Evolutionary conservation across 2,888 invertebrate genomes (phyloP).

Genomic region (Caenorhabditis sp.): DNA sequence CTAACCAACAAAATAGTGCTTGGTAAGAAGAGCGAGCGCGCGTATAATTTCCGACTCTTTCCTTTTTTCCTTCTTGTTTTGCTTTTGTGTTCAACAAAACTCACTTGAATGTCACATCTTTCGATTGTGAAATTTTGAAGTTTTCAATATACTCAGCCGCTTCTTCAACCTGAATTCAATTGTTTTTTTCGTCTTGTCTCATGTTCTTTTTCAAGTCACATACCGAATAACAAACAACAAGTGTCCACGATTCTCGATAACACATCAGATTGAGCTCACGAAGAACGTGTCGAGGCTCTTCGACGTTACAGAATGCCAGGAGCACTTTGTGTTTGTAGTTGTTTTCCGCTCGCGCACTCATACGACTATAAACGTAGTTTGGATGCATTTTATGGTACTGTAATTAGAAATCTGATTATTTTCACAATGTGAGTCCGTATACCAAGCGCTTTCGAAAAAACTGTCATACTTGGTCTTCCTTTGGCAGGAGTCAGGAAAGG

Average conservation of each 20-base stretch:
- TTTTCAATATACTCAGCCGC: constrained; percentile 70
- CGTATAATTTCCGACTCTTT: constrained; percentile 14
- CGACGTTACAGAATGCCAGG: constrained; percentile 61
- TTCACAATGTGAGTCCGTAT: no score
- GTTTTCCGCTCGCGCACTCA: constrained; percentile 53
- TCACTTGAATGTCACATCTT: constrained; percentile 37
- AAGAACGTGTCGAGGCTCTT: constrained; percentile 61
- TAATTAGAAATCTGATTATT: constrained; percentile 11
- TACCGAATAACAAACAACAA: constrained; percentile 66
- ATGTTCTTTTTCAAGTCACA: not conserved
- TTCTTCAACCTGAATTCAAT: constrained; percentile 58
- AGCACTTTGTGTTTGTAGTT: constrained; percentile 57
- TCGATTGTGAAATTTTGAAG: constrained; percentile 61
- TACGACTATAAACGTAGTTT: constrained; percentile 64
- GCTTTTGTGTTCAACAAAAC: constrained; percentile 5
- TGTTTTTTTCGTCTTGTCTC: not conserved
- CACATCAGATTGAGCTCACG: constrained; percentile 68
- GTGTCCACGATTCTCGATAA: constrained; percentile 61
- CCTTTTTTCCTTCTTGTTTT: not conserved
- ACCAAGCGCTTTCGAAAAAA: no score
- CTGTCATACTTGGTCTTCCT: no score
- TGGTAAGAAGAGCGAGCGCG: not conserved
- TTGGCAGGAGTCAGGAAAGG: no score
- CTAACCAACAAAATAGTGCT: not conserved
- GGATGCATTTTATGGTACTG: constrained; percentile 67